Conservation (phyloP, 2,888 invertebrate species). For the Dinocampus coccinellae region DNA sequence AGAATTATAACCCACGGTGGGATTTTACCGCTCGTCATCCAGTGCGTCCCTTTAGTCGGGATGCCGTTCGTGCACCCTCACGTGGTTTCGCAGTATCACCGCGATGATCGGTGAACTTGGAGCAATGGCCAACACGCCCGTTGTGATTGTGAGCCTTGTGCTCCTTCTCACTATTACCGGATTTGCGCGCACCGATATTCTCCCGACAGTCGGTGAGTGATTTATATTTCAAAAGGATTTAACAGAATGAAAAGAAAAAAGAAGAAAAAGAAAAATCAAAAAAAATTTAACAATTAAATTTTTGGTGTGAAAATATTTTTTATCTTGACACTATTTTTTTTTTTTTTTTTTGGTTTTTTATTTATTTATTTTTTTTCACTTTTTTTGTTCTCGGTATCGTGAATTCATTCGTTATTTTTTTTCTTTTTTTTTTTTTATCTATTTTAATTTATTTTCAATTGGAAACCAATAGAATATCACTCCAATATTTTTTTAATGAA, state of each 20-base stretch:
- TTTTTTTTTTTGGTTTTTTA: too few species aligned
- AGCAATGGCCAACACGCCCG: conserved; percentile 47
- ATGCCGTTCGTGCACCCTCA: conserved; percentile 67
- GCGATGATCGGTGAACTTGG: conserved; percentile 62
- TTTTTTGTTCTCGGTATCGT: too few species aligned
- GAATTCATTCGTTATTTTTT: too few species aligned
- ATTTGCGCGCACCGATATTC: conserved; percentile 50
- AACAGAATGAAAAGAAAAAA: too few species aligned
- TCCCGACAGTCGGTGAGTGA: conserved; percentile 56
- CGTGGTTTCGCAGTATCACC: conserved; percentile 53
- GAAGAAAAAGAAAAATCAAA: too few species aligned
- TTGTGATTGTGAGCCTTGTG: conserved; percentile 36
- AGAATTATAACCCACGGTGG: conserved; percentile 11
- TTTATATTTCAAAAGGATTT: conserved; percentile 4
- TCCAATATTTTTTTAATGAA: background rate
- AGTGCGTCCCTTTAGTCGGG: conserved; percentile 64
- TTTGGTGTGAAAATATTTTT: too few species aligned
- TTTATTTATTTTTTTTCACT: too few species aligned
- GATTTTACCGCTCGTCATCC: conserved; percentile 6
- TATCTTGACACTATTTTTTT: too few species aligned
- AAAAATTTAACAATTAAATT: too few species aligned
- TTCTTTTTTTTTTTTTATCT: too few species aligned
- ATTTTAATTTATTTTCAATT: too few species aligned
- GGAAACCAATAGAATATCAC: too few species aligned
- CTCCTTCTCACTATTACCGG: conserved; percentile 47